Conservation (phyloP, 2,888 invertebrate genomes). For the Acanthosepion lycidas region DNA sequence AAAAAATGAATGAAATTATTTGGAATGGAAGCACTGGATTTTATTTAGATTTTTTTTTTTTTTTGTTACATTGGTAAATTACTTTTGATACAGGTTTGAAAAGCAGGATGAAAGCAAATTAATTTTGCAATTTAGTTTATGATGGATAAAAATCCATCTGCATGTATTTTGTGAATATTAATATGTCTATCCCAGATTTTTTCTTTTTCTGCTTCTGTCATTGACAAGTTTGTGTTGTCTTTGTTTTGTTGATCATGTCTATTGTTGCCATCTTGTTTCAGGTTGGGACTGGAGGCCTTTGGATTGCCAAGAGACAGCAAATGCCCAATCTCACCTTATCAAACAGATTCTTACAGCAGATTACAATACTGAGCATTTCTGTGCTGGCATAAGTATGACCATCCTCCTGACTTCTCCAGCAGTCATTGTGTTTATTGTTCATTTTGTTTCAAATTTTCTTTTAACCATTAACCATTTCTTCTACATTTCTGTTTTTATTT, state of each 20-base stretch:
- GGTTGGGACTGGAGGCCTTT: slow-evolving; percentile 69
- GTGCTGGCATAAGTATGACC: slow-evolving; percentile 69
- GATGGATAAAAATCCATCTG: too few species aligned
- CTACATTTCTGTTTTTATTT: slow-evolving; percentile 1
- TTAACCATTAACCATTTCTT: background rate
- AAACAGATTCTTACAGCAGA: slow-evolving; percentile 67
- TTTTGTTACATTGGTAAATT: too few species aligned
- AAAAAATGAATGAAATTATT: too few species aligned
- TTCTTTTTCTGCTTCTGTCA: too few species aligned
- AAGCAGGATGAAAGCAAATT: too few species aligned
- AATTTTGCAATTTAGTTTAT: too few species aligned
- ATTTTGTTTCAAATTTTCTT: background rate
- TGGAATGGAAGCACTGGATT: too few species aligned
- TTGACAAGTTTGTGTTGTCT: slow-evolving; percentile 41
- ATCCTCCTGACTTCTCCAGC: slow-evolving; percentile 24
- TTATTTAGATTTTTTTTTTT: too few species aligned
- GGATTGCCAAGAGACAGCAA: slow-evolving; percentile 58
- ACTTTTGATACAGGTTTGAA: too few species aligned
- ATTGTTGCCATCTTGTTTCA: slow-evolving; percentile 57
- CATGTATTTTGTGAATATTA: too few species aligned
- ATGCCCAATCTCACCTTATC: slow-evolving; percentile 63
- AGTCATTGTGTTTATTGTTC: background rate
- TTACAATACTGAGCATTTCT: slow-evolving; percentile 67
- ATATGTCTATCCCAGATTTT: too few species aligned
- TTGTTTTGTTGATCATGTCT: slow-evolving; percentile 35